Evolutionary conservation across 2,113 vertebrate genomes (phyloP).

Genomic region (Sus scrofa): T2T-Sscrofa CM000819.6:59601001-59601500

Average conservation of each 20-base stretch:
- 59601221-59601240: neutral
- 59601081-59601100: constrained; percentile 59
- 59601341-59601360: neutral
- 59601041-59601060: constrained; percentile 80
- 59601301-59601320: neutral
- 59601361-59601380: neutral
- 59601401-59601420: neutral
- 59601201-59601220: neutral
- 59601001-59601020: constrained; percentile 84
- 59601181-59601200: too few relatives aligned
- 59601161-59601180: neutral
- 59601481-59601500: neutral
- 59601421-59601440: fast-evolving
- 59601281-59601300: constrained; percentile 31
- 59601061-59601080: constrained; percentile 78
- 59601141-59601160: neutral
- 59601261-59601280: neutral
- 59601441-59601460: neutral
- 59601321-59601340: neutral
- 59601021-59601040: constrained; percentile 83
- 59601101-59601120: neutral
- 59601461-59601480: neutral
- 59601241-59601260: neutral
- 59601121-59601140: neutral
- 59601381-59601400: neutral